A percentile compares a stretch with the other conserved stretches of the same genome.
phyloP scores from a whole-genome alignment of 2,888 invertebrate species.

The Euclidia mi region DNA sequence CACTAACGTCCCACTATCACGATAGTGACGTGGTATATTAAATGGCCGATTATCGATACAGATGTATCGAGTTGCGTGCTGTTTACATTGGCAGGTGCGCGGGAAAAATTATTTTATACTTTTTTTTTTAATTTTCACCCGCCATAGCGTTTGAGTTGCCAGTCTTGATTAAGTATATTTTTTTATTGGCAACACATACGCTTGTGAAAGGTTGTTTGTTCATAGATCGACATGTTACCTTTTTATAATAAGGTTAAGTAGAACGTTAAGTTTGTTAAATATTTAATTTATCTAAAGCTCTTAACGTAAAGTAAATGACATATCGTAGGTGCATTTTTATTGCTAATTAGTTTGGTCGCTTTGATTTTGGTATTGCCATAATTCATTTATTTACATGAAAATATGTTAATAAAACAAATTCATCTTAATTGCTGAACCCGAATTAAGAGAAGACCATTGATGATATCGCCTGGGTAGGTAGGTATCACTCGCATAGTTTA shows the following conservation, averaged over 20 bases:
- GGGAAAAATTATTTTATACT: slow-evolving; percentile 34
- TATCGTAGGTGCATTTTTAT: no score
- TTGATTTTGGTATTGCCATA: no score
- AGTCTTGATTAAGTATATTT: slow-evolving; percentile 40
- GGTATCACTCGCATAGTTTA: no score
- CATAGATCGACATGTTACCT: slow-evolving; percentile 7
- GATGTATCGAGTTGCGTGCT: slow-evolving; percentile 80
- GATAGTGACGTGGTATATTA: slow-evolving; percentile 70
- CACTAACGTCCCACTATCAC: slow-evolving; percentile 73
- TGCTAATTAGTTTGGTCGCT: no score
- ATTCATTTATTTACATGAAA: no score
- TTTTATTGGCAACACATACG: slow-evolving; percentile 13
- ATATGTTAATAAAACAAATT: no score
- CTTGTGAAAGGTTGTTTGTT: slow-evolving; percentile 37
- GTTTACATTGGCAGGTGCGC: slow-evolving; percentile 73
- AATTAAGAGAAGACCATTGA: no score
- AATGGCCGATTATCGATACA: slow-evolving; percentile 76
- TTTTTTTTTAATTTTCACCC: slow-evolving; percentile 45
- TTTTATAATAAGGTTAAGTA: slow-evolving; percentile 10
- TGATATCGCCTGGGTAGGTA: no score
- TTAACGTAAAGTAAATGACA: no score
- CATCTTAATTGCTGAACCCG: no score
- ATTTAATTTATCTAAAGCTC: slow-evolving; percentile 29
- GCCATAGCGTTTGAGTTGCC: slow-evolving; percentile 49
- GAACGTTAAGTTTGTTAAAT: slow-evolving; percentile 3